Conservation (phyloP, 2,888 invertebrate genomes). For the Lycophotia porphyrea region DNA sequence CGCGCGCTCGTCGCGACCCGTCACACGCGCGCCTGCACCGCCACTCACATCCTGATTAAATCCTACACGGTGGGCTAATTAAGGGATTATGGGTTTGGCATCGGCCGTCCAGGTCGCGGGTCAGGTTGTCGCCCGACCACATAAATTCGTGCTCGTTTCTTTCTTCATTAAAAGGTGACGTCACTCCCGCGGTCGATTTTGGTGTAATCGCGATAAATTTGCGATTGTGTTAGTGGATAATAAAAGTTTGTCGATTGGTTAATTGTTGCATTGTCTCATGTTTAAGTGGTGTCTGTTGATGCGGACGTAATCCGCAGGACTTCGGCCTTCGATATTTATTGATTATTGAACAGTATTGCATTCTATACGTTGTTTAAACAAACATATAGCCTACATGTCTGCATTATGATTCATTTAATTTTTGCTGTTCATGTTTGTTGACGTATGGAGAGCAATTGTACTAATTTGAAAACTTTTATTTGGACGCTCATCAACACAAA, state of each 20-base stretch:
- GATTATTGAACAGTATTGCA: slow-evolving; percentile 76
- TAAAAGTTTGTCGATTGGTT: slow-evolving; percentile 60
- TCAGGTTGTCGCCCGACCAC: slow-evolving; percentile 81
- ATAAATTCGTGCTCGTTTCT: slow-evolving; percentile 82
- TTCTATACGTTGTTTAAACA: slow-evolving; percentile 67
- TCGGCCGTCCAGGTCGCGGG: slow-evolving; percentile 77
- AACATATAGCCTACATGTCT: slow-evolving; percentile 52
- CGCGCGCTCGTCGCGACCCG: slow-evolving; percentile 44
- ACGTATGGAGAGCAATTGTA: slow-evolving; percentile 24
- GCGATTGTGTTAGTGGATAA: slow-evolving; percentile 62
- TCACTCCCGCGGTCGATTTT: slow-evolving; percentile 83
- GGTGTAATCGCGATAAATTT: slow-evolving; percentile 69
- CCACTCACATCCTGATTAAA: slow-evolving; percentile 64
- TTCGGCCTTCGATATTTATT: slow-evolving; percentile 78
- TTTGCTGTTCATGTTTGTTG: slow-evolving; percentile 16
- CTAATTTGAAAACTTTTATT: slow-evolving; percentile 40
- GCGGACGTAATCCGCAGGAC: slow-evolving; percentile 68
- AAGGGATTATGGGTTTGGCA: slow-evolving; percentile 85
- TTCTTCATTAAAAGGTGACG: slow-evolving; percentile 88
- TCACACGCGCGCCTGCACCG: slow-evolving; percentile 70
- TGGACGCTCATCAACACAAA: slow-evolving; percentile 18
- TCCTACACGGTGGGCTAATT: slow-evolving; percentile 81
- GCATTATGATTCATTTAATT: slow-evolving; percentile 46
- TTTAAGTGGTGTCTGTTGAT: slow-evolving; percentile 63
- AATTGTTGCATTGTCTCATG: slow-evolving; percentile 85